These are phyloP conservation scores for Oscheius sp. DNA, from an alignment of 2,888 invertebrate species.

Conservation along the genomic window DNA sequence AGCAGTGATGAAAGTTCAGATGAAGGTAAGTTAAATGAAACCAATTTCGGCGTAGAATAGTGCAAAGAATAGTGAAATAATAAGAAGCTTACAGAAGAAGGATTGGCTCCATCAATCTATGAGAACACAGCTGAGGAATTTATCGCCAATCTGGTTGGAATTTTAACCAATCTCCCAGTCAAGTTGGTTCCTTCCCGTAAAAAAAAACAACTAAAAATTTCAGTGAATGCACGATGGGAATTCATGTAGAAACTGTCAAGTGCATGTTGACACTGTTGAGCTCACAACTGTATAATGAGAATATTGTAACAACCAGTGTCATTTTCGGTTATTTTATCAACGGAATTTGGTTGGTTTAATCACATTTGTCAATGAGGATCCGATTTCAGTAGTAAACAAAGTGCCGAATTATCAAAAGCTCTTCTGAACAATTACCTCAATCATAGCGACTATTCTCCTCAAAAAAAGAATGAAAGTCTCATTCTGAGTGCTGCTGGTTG, in stretches of 20 bases:
- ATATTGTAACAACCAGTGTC: conserved; percentile 69
- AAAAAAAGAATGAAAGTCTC: conserved; percentile 77
- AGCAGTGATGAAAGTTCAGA: conserved; percentile 30
- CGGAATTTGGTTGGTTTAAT: conserved; percentile 41
- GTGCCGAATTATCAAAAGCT: conserved; percentile 70
- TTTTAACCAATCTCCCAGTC: conserved; percentile 82
- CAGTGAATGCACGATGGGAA: conserved; percentile 61
- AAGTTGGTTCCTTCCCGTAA: conserved; percentile 75
- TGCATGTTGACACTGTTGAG: conserved; percentile 72
- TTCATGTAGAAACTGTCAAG: conserved; percentile 72
- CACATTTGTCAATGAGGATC: background rate
- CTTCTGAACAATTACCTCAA: conserved; percentile 71
- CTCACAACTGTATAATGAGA: conserved; percentile 73
- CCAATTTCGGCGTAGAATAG: no score
- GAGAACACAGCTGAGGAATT: conserved; percentile 78
- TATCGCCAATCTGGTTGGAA: conserved; percentile 81
- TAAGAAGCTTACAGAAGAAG: conserved; percentile 37
- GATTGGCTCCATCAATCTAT: conserved; percentile 53
- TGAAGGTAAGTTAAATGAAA: conserved; percentile 13
- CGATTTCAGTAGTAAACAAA: conserved; percentile 69
- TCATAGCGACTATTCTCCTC: conserved; percentile 61
- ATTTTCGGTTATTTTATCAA: conserved; percentile 72
- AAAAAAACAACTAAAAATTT: conserved; percentile 29
- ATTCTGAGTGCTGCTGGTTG: conserved; percentile 81
- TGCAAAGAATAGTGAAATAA: no score